These are phyloP conservation scores for Ammodramus savannarum DNA, from an alignment of 2,113 vertebrate species.

Conservation along the genomic window DNA sequence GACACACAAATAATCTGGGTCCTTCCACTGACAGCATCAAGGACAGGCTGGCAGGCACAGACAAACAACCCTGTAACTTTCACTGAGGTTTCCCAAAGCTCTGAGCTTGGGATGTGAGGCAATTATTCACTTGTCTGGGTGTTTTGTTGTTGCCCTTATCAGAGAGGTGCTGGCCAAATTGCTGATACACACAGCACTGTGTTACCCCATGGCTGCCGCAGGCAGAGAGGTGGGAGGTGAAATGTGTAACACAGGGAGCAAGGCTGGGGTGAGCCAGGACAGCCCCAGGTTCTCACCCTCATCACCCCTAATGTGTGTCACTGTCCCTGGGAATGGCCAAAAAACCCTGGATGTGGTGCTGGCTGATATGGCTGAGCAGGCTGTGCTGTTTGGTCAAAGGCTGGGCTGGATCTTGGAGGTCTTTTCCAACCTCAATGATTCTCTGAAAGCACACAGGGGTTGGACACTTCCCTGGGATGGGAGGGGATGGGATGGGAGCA, in stretches of 20 bases:
- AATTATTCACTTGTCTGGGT: constrained; percentile 67
- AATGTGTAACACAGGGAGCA: accelerated
- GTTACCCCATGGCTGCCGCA: constrained; percentile 75
- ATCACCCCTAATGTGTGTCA: background rate
- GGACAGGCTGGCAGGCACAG: background rate
- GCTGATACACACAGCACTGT: constrained; percentile 74
- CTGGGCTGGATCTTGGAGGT: background rate
- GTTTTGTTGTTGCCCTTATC: constrained; percentile 78
- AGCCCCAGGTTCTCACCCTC: background rate
- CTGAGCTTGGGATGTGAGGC: background rate
- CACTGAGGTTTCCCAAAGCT: background rate
- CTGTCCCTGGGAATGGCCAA: background rate
- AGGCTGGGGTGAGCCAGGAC: background rate
- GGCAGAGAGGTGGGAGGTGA: constrained; percentile 15
- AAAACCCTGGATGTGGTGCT: background rate
- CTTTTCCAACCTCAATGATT: background rate
- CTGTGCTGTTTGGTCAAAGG: background rate
- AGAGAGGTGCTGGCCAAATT: constrained; percentile 78
- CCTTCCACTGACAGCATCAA: background rate
- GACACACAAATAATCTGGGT: background rate
- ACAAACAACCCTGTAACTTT: background rate
- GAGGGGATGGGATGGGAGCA: too few relatives aligned
- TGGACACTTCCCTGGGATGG: background rate
- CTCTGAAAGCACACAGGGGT: background rate
- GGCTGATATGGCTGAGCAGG: accelerated